These are phyloP conservation scores for Solea senegalensis DNA, from an alignment of 2,113 vertebrate genomes.

Conservation along the genomic window DNA sequence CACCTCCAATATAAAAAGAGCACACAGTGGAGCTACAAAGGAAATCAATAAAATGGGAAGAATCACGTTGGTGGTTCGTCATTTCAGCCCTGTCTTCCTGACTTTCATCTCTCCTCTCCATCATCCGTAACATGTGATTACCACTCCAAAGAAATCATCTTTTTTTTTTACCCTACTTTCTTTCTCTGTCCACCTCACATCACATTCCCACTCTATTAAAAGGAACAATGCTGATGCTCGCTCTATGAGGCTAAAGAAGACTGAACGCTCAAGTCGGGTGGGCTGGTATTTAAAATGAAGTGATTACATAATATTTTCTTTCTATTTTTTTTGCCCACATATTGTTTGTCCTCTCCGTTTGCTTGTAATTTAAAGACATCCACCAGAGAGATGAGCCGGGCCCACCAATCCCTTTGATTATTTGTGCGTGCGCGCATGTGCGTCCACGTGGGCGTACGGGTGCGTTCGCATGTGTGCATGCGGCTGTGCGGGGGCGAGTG, in stretches of 20 bases:
- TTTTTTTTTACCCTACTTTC: background rate
- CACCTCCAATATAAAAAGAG: constrained; percentile 48
- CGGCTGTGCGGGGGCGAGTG: constrained; percentile 30
- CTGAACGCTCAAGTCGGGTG: constrained; percentile 8
- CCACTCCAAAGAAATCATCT: constrained; percentile 47
- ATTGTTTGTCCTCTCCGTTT: constrained; percentile 37
- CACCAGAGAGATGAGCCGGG: constrained; percentile 43
- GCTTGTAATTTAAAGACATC: constrained; percentile 52
- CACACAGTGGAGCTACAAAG: constrained; percentile 32
- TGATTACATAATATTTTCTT: constrained; percentile 39
- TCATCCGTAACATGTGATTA: constrained; percentile 57
- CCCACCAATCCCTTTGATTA: constrained; percentile 52
- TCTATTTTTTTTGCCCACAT: constrained; percentile 11
- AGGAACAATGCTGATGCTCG: background rate
- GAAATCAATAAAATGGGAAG: constrained; percentile 47
- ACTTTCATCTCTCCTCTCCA: constrained; percentile 27
- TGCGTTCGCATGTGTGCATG: background rate
- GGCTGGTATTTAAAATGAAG: constrained; percentile 19
- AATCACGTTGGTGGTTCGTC: constrained; percentile 28
- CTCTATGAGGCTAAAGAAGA: constrained; percentile 8
- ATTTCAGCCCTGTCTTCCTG: background rate
- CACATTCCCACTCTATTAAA: constrained; percentile 22
- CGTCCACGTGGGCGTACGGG: constrained; percentile 1
- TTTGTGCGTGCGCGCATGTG: background rate
- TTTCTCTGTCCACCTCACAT: constrained; percentile 29